Evolutionary conservation across 2,888 invertebrate species (phyloP), one percentile per base, ranked within the genome.

Genomic region (Tupiocoris notatus): DNA sequence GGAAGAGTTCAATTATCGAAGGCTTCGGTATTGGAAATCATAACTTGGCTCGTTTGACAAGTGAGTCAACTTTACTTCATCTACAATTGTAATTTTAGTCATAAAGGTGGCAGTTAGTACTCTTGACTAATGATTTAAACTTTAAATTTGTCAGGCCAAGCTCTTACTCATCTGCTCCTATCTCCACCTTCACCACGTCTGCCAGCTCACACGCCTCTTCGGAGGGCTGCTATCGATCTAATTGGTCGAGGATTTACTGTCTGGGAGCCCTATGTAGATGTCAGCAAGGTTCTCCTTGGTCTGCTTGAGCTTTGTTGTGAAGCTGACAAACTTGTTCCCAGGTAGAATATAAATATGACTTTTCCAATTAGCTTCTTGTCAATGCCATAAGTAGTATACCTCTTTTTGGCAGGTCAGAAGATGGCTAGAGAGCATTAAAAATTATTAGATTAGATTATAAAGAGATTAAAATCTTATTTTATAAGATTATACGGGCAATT

Each of bases 221-320:
- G 97, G 1, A 87, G 98, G 78, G 98, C 99, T 12, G 98, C 98
- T 0, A 96, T 99, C 62, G 99, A 99, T 87, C 88, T 99, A 79
- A 90, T 99, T 79, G 99, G 99, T 0, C 89, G 98, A 62, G 98
- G 98, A 2, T 99, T 98, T 85, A 95, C 96, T 0, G 97, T 99
- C 0, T 99, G 99, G 99, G 98, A 99, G 83, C 98, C 98, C 0
- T 98, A 98, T 84, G 85, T 96, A 79, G 96, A 96, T 84, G 94
- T 95, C 57, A 93, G 94, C 67, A 94, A 94, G 85, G 93, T 96
- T 61, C 85, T 94, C 64, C 85, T 92, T 67, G 91, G 97, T 73
- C 86, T 99, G n/a, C 86, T 99, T 78, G 96, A 96, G 85, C 90
- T 96, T 85, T 95, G 95, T 82, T 94, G 94, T 56, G 95, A 95